These are phyloP conservation scores for Ectemnius lituratus DNA, from an alignment of 2,888 invertebrate species.

Conservation along the genomic window DNA sequence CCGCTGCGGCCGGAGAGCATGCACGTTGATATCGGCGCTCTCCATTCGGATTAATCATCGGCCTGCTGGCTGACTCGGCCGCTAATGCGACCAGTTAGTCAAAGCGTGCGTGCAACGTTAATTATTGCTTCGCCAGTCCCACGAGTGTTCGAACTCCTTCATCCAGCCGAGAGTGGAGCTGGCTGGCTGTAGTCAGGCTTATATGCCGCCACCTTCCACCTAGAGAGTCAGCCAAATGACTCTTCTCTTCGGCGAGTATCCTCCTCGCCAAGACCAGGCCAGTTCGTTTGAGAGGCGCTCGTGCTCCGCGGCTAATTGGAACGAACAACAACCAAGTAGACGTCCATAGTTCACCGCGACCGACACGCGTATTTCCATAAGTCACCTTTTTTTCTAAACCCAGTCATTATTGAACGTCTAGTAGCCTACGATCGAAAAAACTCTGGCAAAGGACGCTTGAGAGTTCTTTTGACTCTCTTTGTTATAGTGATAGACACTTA, in stretches of 20 bases:
- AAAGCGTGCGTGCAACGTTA: constrained; percentile 39
- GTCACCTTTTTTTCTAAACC: constrained; percentile 15
- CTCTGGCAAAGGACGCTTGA: too few species aligned
- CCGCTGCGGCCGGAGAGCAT: constrained; percentile 37
- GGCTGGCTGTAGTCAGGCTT: too few species aligned
- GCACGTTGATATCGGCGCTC: constrained; percentile 55
- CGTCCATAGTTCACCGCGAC: constrained; percentile 11
- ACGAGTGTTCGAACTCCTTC: constrained; percentile 15
- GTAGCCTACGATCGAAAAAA: too few species aligned
- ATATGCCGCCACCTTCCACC: too few species aligned
- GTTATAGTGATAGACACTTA: too few species aligned
- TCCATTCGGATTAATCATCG: constrained; percentile 57
- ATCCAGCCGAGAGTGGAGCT: neutral
- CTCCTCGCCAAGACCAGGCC: neutral
- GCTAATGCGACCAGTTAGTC: constrained; percentile 46
- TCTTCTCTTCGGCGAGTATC: constrained; percentile 1
- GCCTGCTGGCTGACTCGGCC: constrained; percentile 18
- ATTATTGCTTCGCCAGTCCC: constrained; percentile 31
- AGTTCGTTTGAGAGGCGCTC: constrained; percentile 15
- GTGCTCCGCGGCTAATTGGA: constrained; percentile 17
- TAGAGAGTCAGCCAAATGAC: neutral
- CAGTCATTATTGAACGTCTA: constrained; percentile 5
- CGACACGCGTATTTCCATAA: constrained; percentile 1
- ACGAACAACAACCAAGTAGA: constrained; percentile 19
- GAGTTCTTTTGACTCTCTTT: too few species aligned